A percentile compares a stretch with the other conserved stretches of the same genome.
phyloP scores from a whole-genome alignment of 2,797 vertebrate genomes.

The Protosalanx chinensis region DNA sequence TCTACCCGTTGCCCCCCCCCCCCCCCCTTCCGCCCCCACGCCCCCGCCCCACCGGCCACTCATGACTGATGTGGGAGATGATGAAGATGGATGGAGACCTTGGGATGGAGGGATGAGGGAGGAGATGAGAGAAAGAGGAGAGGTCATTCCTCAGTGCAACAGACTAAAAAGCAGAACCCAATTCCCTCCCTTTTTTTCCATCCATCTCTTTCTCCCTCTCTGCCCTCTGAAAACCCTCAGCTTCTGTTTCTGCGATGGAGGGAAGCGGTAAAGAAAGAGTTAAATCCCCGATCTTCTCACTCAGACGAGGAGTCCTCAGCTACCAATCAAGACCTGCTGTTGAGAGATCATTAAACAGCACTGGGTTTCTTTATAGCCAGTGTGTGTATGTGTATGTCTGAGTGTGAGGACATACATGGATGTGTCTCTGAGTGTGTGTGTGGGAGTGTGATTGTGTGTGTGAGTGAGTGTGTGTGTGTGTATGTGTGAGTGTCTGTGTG shows the following conservation, averaged over 20 bases:
- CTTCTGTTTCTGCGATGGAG: conserved; percentile 19
- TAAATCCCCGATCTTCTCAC: background rate
- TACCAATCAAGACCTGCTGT: conserved; percentile 38
- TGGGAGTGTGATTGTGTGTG: background rate
- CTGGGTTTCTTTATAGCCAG: background rate
- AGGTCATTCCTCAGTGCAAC: background rate
- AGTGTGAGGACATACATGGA: background rate
- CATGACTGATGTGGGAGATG: conserved; percentile 55
- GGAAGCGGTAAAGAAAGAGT: conserved; percentile 1
- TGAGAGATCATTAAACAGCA: conserved; percentile 45
- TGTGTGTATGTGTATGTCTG: background rate
- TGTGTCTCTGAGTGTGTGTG: background rate
- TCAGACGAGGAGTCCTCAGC: conserved; percentile 26
- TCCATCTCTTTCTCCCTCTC: background rate
- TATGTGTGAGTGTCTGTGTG: conserved; percentile 20
- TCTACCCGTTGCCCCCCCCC: conserved; percentile 65
- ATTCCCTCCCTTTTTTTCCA: background rate
- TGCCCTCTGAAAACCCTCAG: conserved; percentile 13
- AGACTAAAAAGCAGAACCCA: background rate
- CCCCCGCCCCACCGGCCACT: conserved; percentile 29
- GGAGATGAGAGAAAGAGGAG: background rate
- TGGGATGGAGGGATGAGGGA: conserved; percentile 18
- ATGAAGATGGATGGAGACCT: conserved; percentile 51
- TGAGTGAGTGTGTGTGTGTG: background rate
- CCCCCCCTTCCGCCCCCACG: conserved; percentile 14